These are phyloP conservation scores for Drosophila tani DNA, from an alignment of 1,140 invertebrate species.

Conservation along the genomic window DNA sequence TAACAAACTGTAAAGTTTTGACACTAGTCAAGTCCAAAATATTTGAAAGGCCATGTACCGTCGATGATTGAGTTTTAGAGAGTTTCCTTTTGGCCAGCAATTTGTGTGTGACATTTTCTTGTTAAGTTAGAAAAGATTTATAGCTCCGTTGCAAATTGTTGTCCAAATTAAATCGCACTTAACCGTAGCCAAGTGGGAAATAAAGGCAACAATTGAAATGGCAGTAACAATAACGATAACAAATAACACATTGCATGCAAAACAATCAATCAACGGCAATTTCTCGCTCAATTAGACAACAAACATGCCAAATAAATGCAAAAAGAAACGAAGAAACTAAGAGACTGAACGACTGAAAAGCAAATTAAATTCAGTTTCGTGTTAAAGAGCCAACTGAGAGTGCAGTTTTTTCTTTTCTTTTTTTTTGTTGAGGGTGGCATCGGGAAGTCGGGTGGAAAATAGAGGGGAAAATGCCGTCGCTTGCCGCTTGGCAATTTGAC, in stretches of 20 bases:
- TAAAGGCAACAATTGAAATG: conserved; percentile 29
- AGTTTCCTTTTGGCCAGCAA: conserved; percentile 18
- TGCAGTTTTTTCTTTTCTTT: conserved; percentile 12
- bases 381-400: conserved; percentile 71
- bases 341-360: conserved; percentile 49
- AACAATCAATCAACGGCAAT: conserved; percentile 84
- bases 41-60: background rate
- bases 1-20: conserved; percentile 16
- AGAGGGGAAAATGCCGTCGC: conserved; percentile 36
- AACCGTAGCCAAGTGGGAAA: conserved; percentile 11
- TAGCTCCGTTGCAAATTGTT: conserved; percentile 26
- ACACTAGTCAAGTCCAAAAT: conserved; percentile 4
- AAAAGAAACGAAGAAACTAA: conserved; percentile 42
- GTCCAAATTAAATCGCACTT: conserved; percentile 31
- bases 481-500: conserved; percentile 73
- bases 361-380: conserved; percentile 83
- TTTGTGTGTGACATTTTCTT: background rate
- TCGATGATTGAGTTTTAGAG: conserved; percentile 8
- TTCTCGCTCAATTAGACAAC: conserved; percentile 84
- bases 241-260: conserved; percentile 78
- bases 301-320: conserved; percentile 73
- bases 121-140: conserved; percentile 9
- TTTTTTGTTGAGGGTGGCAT: background rate
- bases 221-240: conserved; percentile 37
- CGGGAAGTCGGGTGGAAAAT: conserved; percentile 21